phyloP scores from a whole-genome alignment of 2,113 vertebrate genomes.

The Halcyon senegalensis region DNA sequence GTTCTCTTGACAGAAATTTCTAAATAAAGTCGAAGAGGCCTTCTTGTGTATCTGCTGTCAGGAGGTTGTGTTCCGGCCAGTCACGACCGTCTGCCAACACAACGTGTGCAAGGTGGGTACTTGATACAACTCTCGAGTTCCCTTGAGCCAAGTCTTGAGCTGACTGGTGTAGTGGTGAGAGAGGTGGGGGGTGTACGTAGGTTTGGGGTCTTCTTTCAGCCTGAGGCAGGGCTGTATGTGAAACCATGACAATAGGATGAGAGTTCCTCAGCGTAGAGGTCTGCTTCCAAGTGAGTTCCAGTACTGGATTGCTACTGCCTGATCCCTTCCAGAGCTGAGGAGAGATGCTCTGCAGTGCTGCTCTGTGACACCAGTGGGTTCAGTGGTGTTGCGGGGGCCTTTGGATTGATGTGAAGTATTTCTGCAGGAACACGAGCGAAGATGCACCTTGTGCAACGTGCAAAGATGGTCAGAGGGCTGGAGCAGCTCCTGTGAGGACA shows the following conservation, averaged over 20 bases:
- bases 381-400: fast-evolving
- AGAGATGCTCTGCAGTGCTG: fast-evolving
- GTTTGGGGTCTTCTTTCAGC: background rate
- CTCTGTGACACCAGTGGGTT: too few species aligned
- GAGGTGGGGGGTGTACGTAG: background rate
- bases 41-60: constrained; percentile 98
- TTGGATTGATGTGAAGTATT: background rate
- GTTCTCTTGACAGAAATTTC: constrained; percentile 82
- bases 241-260: background rate
- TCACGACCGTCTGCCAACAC: constrained; percentile 95
- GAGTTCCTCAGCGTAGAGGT: background rate
- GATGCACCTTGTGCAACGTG: too few species aligned
- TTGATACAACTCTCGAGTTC: fast-evolving
- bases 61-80: constrained; percentile 90
- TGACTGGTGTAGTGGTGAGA: background rate
- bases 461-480: too few species aligned
- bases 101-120: constrained; percentile 92
- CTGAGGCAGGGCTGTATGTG: background rate
- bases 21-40: constrained; percentile 91
- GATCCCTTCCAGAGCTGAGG: background rate
- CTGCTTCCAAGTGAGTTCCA: background rate
- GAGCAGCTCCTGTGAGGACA: too few species aligned
- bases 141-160: too few species aligned
- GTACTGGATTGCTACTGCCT: fast-evolving
- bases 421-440: background rate